Base-by-base conservation (phyloP, 2,113 vertebrate genomes). In the Strix uralensis region DNA sequence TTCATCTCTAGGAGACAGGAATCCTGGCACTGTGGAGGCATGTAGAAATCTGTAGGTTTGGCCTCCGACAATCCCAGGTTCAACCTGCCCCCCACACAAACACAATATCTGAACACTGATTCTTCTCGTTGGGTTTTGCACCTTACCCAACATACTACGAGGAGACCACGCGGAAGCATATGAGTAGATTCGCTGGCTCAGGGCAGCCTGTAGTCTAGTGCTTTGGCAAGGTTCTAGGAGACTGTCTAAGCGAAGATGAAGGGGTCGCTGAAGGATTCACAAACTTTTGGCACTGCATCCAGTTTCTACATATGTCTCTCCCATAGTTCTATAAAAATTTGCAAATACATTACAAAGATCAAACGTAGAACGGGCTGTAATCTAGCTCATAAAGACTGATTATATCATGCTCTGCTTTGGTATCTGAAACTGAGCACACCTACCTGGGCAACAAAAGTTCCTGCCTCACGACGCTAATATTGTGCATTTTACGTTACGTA, bases 121-220 rank as follows among this genome's bases (percentile, higher is more conserved):
- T 67, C n/a, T 65, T 65, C 62, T 63, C 19, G 5, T 4, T 81
- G 44, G 26, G 46, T 82, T 82, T 78, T 59, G 46, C 47, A 61
- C 78, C 52, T 67, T 42, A 38, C 8, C 22, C 72, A 15, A 8
- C 15, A 8, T 71, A 21, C 19, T 29, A 7, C 22, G 65, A 78
- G 49, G 49, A 65, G 40, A 54, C 38, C 22, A 36, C 44, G 44
- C 5, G 38, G 38, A 58, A 36, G 34, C 6, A 13, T 5, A 5
- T 13, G 40, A 82, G 36, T 23, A 52, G 32, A 38, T 57, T 66
- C 0, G 1, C 46, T 66, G 0, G 0, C 46, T 11, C 30, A 34
- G 38, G 13, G 22, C 40, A 62, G 11, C 17, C 19, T 8, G 12
- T 42, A 51, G 51, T 38, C 20, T 7, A 25, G 9, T 29, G 36